A percentile compares a stretch with the other conserved stretches of the same genome.
phyloP scores from a whole-genome alignment of 1,140 invertebrate species.

The Penaeus indicus region DNA sequence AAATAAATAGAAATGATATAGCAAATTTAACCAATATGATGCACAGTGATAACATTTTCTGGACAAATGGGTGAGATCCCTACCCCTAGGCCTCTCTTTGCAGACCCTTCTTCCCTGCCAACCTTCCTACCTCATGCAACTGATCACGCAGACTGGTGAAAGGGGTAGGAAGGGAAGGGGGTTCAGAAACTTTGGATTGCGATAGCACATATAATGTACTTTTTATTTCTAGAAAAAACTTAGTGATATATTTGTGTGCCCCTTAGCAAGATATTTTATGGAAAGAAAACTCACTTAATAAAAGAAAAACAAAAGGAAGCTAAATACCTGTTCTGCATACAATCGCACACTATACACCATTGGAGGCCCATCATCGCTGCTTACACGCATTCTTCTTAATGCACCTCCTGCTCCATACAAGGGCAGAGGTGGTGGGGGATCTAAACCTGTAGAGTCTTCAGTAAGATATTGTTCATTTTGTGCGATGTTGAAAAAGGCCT shows the following conservation, averaged over 20 bases:
- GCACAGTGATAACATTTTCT: no score
- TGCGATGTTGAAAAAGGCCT: constrained; percentile 55
- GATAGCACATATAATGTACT: background rate
- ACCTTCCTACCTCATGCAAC: no score
- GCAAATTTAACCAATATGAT: no score
- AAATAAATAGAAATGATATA: no score
- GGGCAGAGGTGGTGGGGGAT: constrained; percentile 59
- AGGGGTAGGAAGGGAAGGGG: background rate
- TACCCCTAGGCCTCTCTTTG: no score
- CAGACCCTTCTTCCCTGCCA: no score
- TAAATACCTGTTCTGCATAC: constrained; percentile 60
- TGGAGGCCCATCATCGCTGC: constrained; percentile 57
- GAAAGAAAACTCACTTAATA: background rate
- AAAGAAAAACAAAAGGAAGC: background rate
- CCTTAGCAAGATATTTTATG: background rate
- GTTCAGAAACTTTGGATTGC: background rate
- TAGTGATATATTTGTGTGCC: no score
- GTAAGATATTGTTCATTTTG: constrained; percentile 63
- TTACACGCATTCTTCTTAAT: constrained; percentile 40
- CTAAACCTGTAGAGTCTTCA: constrained; percentile 57
- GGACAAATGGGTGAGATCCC: no score
- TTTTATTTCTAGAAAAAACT: no score
- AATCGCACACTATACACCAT: constrained; percentile 60
- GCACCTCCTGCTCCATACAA: constrained; percentile 50
- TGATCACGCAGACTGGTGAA: no score